phyloP scores from a whole-genome alignment of 1,140 invertebrate species.

The Papilio polytes region DNA sequence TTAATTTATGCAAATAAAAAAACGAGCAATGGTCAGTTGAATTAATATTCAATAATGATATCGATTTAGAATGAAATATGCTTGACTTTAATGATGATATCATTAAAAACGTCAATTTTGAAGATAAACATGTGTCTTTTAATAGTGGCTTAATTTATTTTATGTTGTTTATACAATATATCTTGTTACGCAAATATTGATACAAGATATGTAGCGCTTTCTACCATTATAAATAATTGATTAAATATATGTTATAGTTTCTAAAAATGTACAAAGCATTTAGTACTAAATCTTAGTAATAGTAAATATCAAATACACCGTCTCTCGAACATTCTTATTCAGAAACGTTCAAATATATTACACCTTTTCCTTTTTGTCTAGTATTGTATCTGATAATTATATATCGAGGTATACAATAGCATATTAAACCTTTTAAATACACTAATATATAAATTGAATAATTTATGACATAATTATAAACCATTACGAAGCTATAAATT shows the following conservation, averaged over 20 bases:
- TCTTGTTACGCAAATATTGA: background rate
- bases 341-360: background rate
- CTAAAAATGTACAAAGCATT: too few species aligned
- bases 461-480: conserved; percentile 10
- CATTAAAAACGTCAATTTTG: conserved; percentile 18
- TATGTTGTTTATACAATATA: background rate
- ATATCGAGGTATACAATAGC: background rate
- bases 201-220: background rate
- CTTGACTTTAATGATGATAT: conserved; percentile 18
- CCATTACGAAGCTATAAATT: conserved; percentile 15
- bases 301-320: background rate
- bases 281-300: too few species aligned
- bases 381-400: background rate
- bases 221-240: background rate
- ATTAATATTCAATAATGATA: conserved; percentile 33
- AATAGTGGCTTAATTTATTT: conserved; percentile 30
- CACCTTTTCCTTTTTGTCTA: background rate
- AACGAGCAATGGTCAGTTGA: conserved; percentile 13
- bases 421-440: background rate
- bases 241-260: too few species aligned
- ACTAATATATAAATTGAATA: background rate
- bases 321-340: background rate
- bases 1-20: conserved; percentile 29
- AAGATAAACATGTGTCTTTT: conserved; percentile 26
- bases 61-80: conserved; percentile 27